These are phyloP conservation scores for Formica aserva DNA, from an alignment of 2,888 invertebrate genomes.

Conservation along the genomic window DNA sequence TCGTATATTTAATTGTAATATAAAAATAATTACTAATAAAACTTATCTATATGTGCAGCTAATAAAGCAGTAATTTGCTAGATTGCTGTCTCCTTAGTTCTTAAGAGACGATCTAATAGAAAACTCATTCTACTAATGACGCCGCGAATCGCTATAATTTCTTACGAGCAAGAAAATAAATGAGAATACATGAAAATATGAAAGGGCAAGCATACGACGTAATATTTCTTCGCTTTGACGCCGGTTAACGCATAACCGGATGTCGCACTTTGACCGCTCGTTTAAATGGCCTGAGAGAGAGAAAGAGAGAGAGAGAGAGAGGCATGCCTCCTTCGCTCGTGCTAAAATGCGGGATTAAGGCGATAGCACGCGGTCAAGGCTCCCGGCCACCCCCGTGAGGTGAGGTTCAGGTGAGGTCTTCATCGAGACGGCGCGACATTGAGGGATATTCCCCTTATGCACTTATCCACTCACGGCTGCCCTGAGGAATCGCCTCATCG, in stretches of 20 bases:
- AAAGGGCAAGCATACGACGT: slow-evolving; percentile 1
- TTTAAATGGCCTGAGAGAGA: slow-evolving; percentile 22
- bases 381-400: slow-evolving; percentile 61
- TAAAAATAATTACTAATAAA: not conserved
- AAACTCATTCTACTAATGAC: slow-evolving; percentile 16
- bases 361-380: slow-evolving; percentile 64
- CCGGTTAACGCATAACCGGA: slow-evolving; percentile 64
- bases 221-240: slow-evolving; percentile 40
- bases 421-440: slow-evolving; percentile 82
- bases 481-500: slow-evolving; percentile 70
- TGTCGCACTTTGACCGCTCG: slow-evolving; percentile 76
- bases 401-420: slow-evolving; percentile 78
- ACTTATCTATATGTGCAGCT: not conserved
- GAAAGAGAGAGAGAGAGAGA: no score
- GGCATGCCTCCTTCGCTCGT: slow-evolving; percentile 21
- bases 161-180: slow-evolving; percentile 7
- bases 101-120: not conserved
- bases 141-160: not conserved
- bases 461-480: slow-evolving; percentile 64
- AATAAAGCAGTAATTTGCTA: not conserved
- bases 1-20: not conserved
- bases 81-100: not conserved
- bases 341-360: slow-evolving; percentile 70
- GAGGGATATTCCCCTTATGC: slow-evolving; percentile 79
- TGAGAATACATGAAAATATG: slow-evolving; percentile 37